Evolutionary conservation across 2,797 vertebrate genomes (phyloP).

Genomic region (Iguana delicatissima): DNA sequence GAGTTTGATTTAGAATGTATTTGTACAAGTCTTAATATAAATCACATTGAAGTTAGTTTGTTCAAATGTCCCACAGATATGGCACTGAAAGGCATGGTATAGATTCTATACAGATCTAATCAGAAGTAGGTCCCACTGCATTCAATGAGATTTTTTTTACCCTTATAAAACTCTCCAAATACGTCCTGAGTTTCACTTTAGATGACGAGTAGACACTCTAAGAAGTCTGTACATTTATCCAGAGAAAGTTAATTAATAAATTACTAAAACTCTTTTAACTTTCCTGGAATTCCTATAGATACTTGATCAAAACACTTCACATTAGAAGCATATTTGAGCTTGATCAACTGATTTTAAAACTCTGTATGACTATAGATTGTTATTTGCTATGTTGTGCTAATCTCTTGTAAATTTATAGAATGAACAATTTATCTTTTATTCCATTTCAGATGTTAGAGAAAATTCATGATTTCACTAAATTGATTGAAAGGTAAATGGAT

Average conservation of each 20-base stretch:
- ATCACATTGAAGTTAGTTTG: too few relatives aligned
- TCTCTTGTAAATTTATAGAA: background rate
- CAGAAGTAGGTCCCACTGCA: too few relatives aligned
- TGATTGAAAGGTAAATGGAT: slow-evolving; percentile 35
- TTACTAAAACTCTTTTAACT: background rate
- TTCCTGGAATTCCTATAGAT: background rate
- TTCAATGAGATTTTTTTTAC: background rate
- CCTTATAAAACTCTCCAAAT: background rate
- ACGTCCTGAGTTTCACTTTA: background rate
- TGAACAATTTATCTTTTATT: slow-evolving; percentile 8
- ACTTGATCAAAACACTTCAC: background rate
- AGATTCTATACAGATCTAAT: background rate
- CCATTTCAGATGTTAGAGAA: slow-evolving; percentile 39
- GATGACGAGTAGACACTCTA: background rate
- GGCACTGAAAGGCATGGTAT: background rate
- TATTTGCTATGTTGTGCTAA: background rate
- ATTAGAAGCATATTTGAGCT: background rate
- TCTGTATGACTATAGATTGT: background rate
- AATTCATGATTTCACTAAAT: slow-evolving; percentile 19
- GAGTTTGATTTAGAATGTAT: background rate
- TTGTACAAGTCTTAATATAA: background rate
- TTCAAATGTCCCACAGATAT: background rate
- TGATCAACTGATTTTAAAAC: background rate
- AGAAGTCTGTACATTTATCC: too few relatives aligned
- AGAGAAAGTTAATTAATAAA: background rate